phyloP scores from a whole-genome alignment of 1,140 invertebrate genomes.

The Heliconius hermathena region DNA sequence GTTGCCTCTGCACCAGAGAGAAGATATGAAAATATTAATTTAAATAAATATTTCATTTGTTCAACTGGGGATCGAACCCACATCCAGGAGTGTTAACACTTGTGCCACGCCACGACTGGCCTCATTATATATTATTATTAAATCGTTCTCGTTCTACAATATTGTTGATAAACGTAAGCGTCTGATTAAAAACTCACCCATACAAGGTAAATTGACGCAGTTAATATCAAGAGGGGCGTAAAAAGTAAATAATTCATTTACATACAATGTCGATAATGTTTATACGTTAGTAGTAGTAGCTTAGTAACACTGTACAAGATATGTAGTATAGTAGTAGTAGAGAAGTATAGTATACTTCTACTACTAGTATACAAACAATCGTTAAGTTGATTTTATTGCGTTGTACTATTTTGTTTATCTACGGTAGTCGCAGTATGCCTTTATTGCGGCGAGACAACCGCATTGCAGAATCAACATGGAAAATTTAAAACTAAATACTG shows the following conservation, averaged over 20 bases:
- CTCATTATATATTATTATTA: neutral
- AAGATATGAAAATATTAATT: no score
- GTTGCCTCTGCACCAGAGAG: no score
- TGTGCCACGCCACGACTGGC: no score
- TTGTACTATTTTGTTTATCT: conserved; percentile 6
- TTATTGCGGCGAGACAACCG: conserved; percentile 5
- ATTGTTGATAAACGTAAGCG: neutral
- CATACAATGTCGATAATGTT: neutral
- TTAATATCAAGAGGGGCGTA: neutral
- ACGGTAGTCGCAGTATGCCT: neutral
- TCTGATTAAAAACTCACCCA: neutral
- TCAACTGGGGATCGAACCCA: no score
- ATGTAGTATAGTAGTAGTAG: neutral
- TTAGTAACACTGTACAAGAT: neutral
- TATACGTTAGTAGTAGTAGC: neutral
- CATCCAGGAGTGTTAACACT: no score
- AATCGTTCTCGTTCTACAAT: neutral
- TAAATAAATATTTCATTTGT: no score
- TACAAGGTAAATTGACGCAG: neutral
- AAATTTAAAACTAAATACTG: neutral
- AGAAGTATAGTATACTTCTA: neutral
- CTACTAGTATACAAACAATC: neutral
- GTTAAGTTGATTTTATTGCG: conserved; percentile 3
- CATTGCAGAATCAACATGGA: neutral
- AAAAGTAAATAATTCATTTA: neutral